Percentiles rank a stretch among this genome's conserved stretches.
Conservation (phyloP, 2,797 vertebrate genomes). For the Picus viridis region DNA sequence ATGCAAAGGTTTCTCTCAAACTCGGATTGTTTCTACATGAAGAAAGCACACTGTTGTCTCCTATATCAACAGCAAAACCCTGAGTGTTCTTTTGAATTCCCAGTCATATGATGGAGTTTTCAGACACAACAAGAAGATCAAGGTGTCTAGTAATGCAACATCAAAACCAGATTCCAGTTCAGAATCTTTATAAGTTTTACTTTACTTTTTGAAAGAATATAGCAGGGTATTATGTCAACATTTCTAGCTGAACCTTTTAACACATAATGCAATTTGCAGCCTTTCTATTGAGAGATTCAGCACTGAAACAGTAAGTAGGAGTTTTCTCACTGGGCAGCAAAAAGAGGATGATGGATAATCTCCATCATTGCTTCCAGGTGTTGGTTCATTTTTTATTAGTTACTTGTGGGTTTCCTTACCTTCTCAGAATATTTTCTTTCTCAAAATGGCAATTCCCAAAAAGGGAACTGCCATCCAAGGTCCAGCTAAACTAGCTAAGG, state of each 20-base stretch:
- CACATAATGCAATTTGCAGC: conserved; percentile 27
- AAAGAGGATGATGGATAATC: conserved; percentile 69
- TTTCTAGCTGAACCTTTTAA: conserved; percentile 61
- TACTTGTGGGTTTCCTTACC: conserved; percentile 20
- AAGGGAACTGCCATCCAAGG: conserved; percentile 28
- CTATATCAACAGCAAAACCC: neutral
- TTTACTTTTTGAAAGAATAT: conserved; percentile 62
- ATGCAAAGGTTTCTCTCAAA: neutral
- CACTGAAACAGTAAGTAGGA: conserved; percentile 39
- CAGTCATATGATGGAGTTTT: conserved; percentile 2
- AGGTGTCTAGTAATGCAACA: neutral
- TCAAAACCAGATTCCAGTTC: conserved; percentile 44
- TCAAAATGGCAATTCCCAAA: conserved; percentile 31
- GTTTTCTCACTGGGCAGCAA: conserved; percentile 55
- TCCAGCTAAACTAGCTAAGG: neutral
- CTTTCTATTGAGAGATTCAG: conserved; percentile 39
- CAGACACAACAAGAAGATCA: neutral
- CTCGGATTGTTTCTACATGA: neutral
- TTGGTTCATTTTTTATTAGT: conserved; percentile 61
- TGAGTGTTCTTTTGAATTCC: conserved; percentile 7
- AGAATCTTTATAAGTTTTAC: conserved; percentile 44
- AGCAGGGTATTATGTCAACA: neutral
- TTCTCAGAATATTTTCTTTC: conserved; percentile 65
- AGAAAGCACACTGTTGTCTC: neutral
- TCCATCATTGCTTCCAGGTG: conserved; percentile 73